Evolutionary conservation across 1,140 invertebrate species (phyloP).

Genomic region (Drosophila kohkoa): DNA sequence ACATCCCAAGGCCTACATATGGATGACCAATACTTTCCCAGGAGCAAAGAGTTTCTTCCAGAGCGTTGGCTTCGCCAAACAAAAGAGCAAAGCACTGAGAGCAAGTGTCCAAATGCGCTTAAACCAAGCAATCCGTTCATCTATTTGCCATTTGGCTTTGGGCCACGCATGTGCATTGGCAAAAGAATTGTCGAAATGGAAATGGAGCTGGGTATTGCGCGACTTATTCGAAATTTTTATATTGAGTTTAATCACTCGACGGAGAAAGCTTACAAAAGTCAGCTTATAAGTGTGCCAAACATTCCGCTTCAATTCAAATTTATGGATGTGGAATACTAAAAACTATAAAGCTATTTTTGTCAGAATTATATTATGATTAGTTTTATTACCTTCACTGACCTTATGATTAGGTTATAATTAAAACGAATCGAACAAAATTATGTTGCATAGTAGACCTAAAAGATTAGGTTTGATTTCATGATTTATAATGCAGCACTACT

Average conservation of each 20-base stretch:
- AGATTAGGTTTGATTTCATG: slow-evolving; percentile 4
- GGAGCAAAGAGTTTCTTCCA: slow-evolving; percentile 86
- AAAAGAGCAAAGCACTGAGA: slow-evolving; percentile 6
- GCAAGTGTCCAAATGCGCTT: slow-evolving; percentile 66
- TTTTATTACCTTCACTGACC: not conserved
- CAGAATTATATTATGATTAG: not conserved
- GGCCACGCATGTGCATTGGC: slow-evolving; percentile 86
- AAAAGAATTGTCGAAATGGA: slow-evolving; percentile 90
- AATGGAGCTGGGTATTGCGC: slow-evolving; percentile 87
- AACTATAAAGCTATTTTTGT: not conserved
- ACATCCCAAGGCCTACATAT: slow-evolving; percentile 71
- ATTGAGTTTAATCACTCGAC: slow-evolving; percentile 85
- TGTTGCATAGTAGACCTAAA: not conserved
- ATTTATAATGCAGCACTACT: slow-evolving; percentile 12
- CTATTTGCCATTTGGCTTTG: slow-evolving; percentile 87
- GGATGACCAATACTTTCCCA: slow-evolving; percentile 85
- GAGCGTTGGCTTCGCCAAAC: slow-evolving; percentile 86
- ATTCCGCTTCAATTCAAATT: slow-evolving; percentile 80
- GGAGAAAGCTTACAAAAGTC: slow-evolving; percentile 58
- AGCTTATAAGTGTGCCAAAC: slow-evolving; percentile 71
- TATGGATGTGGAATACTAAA: slow-evolving; percentile 58
- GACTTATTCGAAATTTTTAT: slow-evolving; percentile 86
- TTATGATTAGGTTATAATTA: not conserved
- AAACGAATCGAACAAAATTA: not conserved
- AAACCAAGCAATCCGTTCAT: slow-evolving; percentile 85